These are phyloP conservation scores for Cephonodes hylas DNA, from an alignment of 2,888 invertebrate genomes.

Conservation along the genomic window DNA sequence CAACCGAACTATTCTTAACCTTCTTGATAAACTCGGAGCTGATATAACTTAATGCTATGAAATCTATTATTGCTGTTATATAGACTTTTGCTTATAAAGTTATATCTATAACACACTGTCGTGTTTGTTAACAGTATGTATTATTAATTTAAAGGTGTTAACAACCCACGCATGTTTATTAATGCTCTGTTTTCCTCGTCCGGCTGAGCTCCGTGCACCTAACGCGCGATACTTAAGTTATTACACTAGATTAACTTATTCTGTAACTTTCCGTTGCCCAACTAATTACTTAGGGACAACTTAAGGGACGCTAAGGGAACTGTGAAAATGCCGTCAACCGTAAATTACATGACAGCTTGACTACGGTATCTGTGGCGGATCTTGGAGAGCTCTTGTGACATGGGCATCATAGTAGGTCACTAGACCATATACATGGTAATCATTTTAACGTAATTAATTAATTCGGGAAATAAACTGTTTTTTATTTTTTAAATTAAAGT, in stretches of 20 bases:
- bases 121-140: neutral
- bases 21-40: no score
- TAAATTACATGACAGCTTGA: constrained; percentile 34
- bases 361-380: constrained; percentile 26
- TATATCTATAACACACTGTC: neutral
- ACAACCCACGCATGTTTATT: neutral
- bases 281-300: constrained; percentile 35
- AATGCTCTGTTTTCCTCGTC: neutral
- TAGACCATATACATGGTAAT: neutral
- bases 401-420: constrained; percentile 3
- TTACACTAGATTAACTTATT: constrained; percentile 26
- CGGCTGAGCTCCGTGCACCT: neutral
- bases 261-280: constrained; percentile 28
- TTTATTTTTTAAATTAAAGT: no score
- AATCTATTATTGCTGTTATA: neutral
- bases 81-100: neutral
- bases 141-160: neutral
- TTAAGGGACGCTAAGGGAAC: constrained; percentile 28
- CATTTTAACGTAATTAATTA: neutral
- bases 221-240: neutral
- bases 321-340: constrained; percentile 28
- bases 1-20: no score
- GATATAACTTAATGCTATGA: no score
- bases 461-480: neutral
- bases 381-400: neutral